Conservation (phyloP, 1,140 invertebrate genomes). For the Cydia splendana region DNA sequence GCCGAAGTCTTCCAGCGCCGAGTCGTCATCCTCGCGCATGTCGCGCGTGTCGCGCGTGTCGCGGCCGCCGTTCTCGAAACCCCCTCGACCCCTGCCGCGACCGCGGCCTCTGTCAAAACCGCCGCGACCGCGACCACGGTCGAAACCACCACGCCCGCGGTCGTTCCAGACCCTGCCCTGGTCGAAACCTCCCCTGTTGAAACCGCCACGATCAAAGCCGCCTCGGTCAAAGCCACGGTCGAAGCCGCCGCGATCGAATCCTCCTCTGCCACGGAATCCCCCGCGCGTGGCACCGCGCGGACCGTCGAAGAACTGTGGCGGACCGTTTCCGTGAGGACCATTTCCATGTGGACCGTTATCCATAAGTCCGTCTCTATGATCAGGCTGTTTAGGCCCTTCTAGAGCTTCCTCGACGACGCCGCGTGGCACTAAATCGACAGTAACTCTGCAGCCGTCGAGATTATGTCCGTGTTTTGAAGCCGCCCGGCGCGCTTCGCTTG, state of each 20-base stretch:
- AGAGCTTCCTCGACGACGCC: constrained; percentile 70
- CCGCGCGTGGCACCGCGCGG: constrained; percentile 52
- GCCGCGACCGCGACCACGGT: constrained; percentile 51
- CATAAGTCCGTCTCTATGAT: constrained; percentile 11
- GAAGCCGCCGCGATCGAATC: constrained; percentile 67
- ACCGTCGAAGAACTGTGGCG: constrained; percentile 51
- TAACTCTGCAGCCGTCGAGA: constrained; percentile 84
- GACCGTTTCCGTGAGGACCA: constrained; percentile 44
- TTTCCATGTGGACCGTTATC: neutral
- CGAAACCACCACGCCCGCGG: constrained; percentile 46
- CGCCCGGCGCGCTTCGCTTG: constrained; percentile 85
- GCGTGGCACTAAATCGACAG: constrained; percentile 84
- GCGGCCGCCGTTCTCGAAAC: constrained; percentile 45
- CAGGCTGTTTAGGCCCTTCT: constrained; percentile 58
- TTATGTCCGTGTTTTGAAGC: constrained; percentile 85
- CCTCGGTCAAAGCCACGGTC: constrained; percentile 47
- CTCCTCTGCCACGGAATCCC: constrained; percentile 58
- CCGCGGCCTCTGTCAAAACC: constrained; percentile 49
- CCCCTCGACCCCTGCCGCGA: constrained; percentile 43
- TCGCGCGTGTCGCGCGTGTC: constrained; percentile 34
- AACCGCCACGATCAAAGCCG: constrained; percentile 48
- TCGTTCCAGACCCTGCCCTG: constrained; percentile 48
- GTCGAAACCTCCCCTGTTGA: constrained; percentile 51
- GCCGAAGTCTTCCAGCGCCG: constrained; percentile 83
- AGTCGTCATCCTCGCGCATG: constrained; percentile 53